These are phyloP conservation scores for Atopsyche davidsoni DNA, from an alignment of 1,140 invertebrate genomes.

Conservation along the genomic window DNA sequence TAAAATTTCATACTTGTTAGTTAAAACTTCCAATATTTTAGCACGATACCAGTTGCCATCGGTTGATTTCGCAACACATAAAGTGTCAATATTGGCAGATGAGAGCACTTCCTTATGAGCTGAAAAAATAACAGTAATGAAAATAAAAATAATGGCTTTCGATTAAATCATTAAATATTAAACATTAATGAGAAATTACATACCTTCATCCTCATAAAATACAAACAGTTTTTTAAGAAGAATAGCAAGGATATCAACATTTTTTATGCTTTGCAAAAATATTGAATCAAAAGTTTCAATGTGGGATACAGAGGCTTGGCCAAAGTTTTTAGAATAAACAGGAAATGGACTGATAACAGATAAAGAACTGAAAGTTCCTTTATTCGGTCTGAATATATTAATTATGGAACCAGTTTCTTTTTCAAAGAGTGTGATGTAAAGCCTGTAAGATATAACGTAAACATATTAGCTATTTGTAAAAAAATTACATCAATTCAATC, in stretches of 20 bases:
- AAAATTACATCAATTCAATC: too few species aligned
- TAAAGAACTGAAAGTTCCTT: slow-evolving; percentile 46
- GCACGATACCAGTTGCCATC: slow-evolving; percentile 66
- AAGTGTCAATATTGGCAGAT: slow-evolving; percentile 34
- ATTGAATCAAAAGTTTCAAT: slow-evolving; percentile 48
- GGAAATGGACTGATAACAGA: slow-evolving; percentile 50
- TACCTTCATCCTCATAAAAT: slow-evolving; percentile 52
- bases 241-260: slow-evolving; percentile 38
- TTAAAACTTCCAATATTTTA: slow-evolving; percentile 45
- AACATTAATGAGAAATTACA: neutral
- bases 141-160: too few species aligned
- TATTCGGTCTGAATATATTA: slow-evolving; percentile 44
- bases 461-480: too few species aligned
- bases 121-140: slow-evolving; percentile 25
- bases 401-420: slow-evolving; percentile 50
- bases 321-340: slow-evolving; percentile 47
- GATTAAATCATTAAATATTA: too few species aligned
- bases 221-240: slow-evolving; percentile 50
- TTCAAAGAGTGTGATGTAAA: slow-evolving; percentile 54
- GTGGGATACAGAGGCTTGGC: slow-evolving; percentile 45
- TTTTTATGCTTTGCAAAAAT: slow-evolving; percentile 52
- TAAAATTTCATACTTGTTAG: slow-evolving; percentile 50
- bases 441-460: slow-evolving; percentile 50
- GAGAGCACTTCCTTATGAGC: slow-evolving; percentile 37
- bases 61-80: slow-evolving; percentile 55